Evolutionary conservation across 2,888 invertebrate species (phyloP), one percentile per base, ranked within the genome.

Genomic region (Melipona beecheii): DNA sequence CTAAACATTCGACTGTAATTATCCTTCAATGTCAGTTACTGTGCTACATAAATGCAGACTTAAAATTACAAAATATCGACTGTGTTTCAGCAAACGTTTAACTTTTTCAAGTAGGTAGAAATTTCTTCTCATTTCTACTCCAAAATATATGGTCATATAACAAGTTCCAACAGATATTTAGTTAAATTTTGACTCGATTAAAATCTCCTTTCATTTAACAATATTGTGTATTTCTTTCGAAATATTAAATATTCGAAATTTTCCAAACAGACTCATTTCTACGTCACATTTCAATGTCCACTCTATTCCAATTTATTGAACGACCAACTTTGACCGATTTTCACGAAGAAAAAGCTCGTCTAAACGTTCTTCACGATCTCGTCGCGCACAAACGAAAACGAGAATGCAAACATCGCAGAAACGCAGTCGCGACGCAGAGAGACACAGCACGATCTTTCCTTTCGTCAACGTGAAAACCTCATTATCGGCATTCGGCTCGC

Each of bases 401-500:
- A n/a, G 13, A 13, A 31, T 31, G 31, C 31, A 31, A n/a, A n/a
- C 56, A n/a, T 36, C 56, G 2, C 5, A 56, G n/a, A 56, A n/a
- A 56, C n/a, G 1, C 43, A 43, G 43, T 43, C 9, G 43, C 0
- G 43, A 43, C 9, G 52, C 19, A 9, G 9, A 15, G 24, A 24
- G 13, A 21, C 36, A 19, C 52, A 5, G 54, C 21, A 15, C 50
- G 4, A 60, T 43, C 50, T 62, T 76, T 52, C 60, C 50, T 50
- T 50, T 52, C 49, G 60, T 36, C 36, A 52, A n/a, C 62, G 60
- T 3, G 69, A 36, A 43, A 60, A 70, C 62, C 52, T 76, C 76
- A 70, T 76, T 69, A 76, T 62, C 76, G 69, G 36, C 69, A 19
- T 70, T 60, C 62, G 52, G 21, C 62, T 4, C 5, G 52, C 15